phyloP scores from a whole-genome alignment of 2,888 invertebrate genomes.

The Pheosia tremula region DNA sequence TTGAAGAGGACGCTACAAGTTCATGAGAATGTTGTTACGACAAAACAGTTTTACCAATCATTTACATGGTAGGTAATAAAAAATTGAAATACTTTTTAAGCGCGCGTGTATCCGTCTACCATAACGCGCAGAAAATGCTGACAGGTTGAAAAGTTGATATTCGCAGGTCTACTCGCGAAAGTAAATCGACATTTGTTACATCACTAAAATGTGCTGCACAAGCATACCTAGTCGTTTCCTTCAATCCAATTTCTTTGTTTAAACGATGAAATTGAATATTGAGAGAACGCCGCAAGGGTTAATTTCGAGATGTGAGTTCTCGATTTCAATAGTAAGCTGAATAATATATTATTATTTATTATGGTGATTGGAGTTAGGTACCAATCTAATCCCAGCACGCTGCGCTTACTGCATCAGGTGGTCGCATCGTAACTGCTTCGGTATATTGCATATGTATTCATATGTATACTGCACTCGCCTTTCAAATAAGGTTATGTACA shows the following conservation, averaged over 20 bases:
- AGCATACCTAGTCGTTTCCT: constrained; percentile 51
- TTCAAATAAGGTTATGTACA: neutral
- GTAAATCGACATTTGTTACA: constrained; percentile 1
- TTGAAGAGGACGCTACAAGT: too few relatives aligned
- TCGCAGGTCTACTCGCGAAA: too few relatives aligned
- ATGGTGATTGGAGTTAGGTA: constrained; percentile 62
- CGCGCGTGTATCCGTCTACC: too few relatives aligned
- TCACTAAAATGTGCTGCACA: constrained; percentile 43
- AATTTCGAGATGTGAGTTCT: constrained; percentile 53
- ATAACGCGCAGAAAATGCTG: too few relatives aligned
- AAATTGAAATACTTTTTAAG: too few relatives aligned
- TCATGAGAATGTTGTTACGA: too few relatives aligned
- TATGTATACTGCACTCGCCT: neutral
- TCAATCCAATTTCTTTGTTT: constrained; percentile 73
- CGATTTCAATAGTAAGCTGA: constrained; percentile 41
- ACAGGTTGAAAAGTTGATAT: too few relatives aligned
- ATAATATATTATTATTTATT: constrained; percentile 73
- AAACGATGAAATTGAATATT: constrained; percentile 72
- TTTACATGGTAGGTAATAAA: too few relatives aligned
- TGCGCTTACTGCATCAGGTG: constrained; percentile 63
- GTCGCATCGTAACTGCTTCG: constrained; percentile 33
- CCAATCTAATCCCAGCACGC: constrained; percentile 70
- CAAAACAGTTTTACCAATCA: too few relatives aligned
- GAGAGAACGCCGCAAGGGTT: constrained; percentile 65
- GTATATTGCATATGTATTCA: neutral